phyloP scores from a whole-genome alignment of 1,140 invertebrate genomes.

The Lepidurus apus region DNA sequence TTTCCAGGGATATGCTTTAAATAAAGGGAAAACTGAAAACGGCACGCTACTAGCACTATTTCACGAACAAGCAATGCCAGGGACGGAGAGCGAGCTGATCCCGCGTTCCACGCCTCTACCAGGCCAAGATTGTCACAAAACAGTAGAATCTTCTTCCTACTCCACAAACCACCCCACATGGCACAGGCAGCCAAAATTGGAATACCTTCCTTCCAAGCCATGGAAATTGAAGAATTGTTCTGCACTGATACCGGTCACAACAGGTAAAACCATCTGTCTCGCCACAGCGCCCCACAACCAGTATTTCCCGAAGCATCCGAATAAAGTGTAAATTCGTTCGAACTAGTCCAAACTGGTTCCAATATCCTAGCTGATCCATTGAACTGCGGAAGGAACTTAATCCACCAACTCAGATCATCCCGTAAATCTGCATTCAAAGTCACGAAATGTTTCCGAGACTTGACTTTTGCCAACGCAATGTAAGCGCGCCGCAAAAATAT shows the following conservation, averaged over 20 bases:
- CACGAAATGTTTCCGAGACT: neutral
- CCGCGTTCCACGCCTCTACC: neutral
- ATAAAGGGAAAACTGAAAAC: neutral
- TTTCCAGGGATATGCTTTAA: conserved; percentile 15
- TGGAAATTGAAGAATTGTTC: neutral
- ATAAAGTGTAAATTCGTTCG: neutral
- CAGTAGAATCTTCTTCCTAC: neutral
- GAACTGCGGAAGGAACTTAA: neutral
- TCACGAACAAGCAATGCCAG: neutral
- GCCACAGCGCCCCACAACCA: neutral
- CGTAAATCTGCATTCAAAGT: neutral
- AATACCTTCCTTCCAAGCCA: conserved; percentile 5
- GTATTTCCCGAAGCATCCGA: neutral
- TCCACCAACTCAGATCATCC: neutral
- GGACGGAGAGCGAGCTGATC: neutral
- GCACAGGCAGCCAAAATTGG: conserved; percentile 1
- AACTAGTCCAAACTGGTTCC: neutral
- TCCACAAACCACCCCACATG: neutral
- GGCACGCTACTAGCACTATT: neutral
- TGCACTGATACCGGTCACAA: neutral
- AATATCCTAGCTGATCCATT: neutral
- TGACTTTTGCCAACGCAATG: neutral
- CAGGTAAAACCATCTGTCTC: neutral
- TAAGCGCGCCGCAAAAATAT: neutral
- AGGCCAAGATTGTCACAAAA: neutral